A percentile compares a stretch with the other conserved stretches of the same genome.
Evolutionary conservation across 2,888 invertebrate species (phyloP).

Genomic region (Sialis lutaria): DNA sequence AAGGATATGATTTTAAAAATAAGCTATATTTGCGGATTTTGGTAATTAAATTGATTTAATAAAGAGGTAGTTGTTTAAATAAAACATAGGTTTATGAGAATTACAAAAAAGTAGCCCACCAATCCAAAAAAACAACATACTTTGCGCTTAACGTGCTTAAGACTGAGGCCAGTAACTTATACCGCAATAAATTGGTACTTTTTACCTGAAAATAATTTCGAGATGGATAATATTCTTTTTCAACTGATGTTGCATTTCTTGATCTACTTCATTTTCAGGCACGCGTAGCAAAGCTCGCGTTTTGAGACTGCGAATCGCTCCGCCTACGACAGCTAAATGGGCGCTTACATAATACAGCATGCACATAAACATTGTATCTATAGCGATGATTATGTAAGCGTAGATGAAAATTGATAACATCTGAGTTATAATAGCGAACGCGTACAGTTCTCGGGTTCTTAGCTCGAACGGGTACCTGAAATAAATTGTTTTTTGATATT

Average conservation of each 20-base stretch:
- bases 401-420: conserved; percentile 19
- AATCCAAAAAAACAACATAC: no score
- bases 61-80: no score
- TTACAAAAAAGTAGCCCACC: no score
- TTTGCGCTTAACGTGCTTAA: no score
- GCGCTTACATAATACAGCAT: conserved; percentile 20
- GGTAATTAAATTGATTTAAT: no score
- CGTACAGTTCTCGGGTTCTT: conserved; percentile 14
- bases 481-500: no score
- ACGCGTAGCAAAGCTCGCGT: conserved; percentile 11
- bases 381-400: conserved; percentile 18
- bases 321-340: conserved; percentile 19
- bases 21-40: no score
- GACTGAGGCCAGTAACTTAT: no score
- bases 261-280: conserved; percentile 7
- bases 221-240: conserved; percentile 17
- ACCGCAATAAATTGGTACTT: no score
- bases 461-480: conserved; percentile 15
- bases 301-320: conserved; percentile 17
- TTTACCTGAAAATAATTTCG: conserved; percentile 17
- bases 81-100: no score
- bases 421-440: conserved; percentile 20
- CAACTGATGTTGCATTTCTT: conserved; percentile 16
- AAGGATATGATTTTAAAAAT: no score
- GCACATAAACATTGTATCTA: conserved; percentile 21